Evolutionary conservation across 2,113 vertebrate species (phyloP), one percentile per base, ranked within the genome.

Genomic region (Mastomys coucha): DNA sequence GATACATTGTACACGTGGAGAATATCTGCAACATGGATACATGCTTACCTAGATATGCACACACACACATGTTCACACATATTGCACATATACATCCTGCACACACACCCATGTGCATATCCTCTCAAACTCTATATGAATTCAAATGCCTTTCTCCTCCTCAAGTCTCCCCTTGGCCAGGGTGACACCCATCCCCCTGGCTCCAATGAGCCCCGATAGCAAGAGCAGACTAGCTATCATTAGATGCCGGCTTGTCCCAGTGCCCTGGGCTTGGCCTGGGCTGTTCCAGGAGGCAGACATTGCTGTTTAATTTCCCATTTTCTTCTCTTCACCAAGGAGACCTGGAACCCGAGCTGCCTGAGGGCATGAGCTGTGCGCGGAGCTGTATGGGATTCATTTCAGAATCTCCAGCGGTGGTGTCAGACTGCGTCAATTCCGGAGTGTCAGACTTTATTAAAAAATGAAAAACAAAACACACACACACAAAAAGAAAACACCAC

Each of bases 271-370:
- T 67, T 51, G 24, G 75, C 42, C 91, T 45, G 7, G 28, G 42
- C 91, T 91, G 28, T 73, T 89, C 85, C 91, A 22, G 39, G 77
- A 89, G 85, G 67, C 76, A 14, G 36, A 10, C 6, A 0, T 51
- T 94, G 69, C 58, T 58, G 69, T 82, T 96, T 45, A 78, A 65
- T 92, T 92, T 97, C 96, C 73, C 78, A 45, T 95, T 97, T 93
- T 72, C 89, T 69, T 89, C 51, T 51, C 70, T 76, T 91, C 45
- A 56, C 88, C 58, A 53, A 93, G 78, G 94, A 94, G 88, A 93
- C 82, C 51, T 91, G n/a, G 91, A 63, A 70, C 73, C 70, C 24
- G 78, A 91, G 82, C 63, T 2, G 20, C 88, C 88, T 7, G 33
- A 86, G 89, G 84, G 81, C 45, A 39, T 1, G 60, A 36, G 89